Evolutionary conservation across 2,888 invertebrate species (phyloP).

Genomic region (Pristionchus entomophagus): DNA sequence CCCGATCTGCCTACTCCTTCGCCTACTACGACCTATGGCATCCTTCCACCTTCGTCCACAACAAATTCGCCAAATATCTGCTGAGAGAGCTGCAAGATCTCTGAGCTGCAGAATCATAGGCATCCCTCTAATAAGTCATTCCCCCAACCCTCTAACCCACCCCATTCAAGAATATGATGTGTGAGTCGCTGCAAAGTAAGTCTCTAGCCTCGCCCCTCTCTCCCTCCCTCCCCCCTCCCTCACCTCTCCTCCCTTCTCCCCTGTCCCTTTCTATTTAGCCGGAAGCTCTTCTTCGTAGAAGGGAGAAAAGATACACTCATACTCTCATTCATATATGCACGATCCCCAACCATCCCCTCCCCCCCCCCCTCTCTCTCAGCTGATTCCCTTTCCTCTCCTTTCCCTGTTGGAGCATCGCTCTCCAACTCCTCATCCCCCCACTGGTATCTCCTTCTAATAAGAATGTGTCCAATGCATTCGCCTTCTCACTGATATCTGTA

Average conservation of each 20-base stretch:
- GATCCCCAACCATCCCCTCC: too few species aligned
- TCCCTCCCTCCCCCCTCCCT: background rate
- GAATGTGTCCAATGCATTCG: constrained; percentile 6
- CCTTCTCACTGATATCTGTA: background rate
- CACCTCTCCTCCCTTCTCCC: background rate
- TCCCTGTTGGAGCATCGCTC: background rate
- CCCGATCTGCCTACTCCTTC: constrained; percentile 61
- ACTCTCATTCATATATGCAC: background rate
- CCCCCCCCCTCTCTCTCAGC: background rate
- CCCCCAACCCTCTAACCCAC: background rate
- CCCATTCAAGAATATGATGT: constrained; percentile 19
- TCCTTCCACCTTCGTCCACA: constrained; percentile 68
- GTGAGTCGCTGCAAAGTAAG: constrained; percentile 8
- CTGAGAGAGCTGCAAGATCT: constrained; percentile 64
- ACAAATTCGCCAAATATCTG: constrained; percentile 65
- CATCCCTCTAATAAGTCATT: background rate
- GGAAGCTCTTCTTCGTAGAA: constrained; percentile 25
- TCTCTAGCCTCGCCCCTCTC: constrained; percentile 6
- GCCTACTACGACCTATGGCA: constrained; percentile 70
- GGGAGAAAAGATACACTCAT: background rate
- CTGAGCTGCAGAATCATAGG: constrained; percentile 46
- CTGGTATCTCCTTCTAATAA: background rate
- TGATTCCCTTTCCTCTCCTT: background rate
- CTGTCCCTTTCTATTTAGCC: constrained; percentile 36
- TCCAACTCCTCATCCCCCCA: background rate